Base-by-base conservation (phyloP, 53 echinoderm and acorn worm genomes). In the Echinarachnius parma region DNA sequence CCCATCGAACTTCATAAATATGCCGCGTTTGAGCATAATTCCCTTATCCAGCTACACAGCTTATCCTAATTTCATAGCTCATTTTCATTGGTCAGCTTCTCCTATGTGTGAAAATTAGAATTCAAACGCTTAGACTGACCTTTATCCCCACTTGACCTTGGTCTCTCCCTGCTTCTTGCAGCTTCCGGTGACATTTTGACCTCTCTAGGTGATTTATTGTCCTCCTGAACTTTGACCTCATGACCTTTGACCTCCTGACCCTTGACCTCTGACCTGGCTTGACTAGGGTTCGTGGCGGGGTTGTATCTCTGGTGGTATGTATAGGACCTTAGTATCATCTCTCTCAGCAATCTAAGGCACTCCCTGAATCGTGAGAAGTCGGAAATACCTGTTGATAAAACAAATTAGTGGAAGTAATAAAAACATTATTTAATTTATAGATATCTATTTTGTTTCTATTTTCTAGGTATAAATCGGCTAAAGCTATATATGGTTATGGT, bases 281-380 rank as follows among this genome's bases (percentile, higher is more conserved):
- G 26, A 42, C n/a, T n/a, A n/a, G 42, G 8, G 8, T 42, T 14
- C n/a, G n/a, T 14, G 25, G 74, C 18, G 39, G 74, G 74, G 57
- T 34, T 42, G 57, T 72, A 72, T 34, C 23, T 72, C 58, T 72
- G 55, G 16, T 77, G 77, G 31, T 65, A 64, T 0, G 83, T 77
- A 49, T 83, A 83, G 13, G 83, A 83, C 3, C 77, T 29, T 33
- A 77, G 56, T 33, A 83, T 56, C 83, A 83, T 77, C 50, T 83
- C 77, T 34, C 77, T 18, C 33, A 83, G 60, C 16, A 83, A 39
- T 31, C 61, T 16, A 23, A 83, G 65, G 30, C 83, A 83, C 34
- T 77, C 69, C 44, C 77, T 54, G 39, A 83, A 77, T 10, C 75
- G 34, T 0, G 55, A 21, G 22, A 76, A 49, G 60, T 83, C 60